Evolutionary conservation across 2,888 invertebrate genomes (phyloP).

Genomic region (Napeogenes inachia): DNA sequence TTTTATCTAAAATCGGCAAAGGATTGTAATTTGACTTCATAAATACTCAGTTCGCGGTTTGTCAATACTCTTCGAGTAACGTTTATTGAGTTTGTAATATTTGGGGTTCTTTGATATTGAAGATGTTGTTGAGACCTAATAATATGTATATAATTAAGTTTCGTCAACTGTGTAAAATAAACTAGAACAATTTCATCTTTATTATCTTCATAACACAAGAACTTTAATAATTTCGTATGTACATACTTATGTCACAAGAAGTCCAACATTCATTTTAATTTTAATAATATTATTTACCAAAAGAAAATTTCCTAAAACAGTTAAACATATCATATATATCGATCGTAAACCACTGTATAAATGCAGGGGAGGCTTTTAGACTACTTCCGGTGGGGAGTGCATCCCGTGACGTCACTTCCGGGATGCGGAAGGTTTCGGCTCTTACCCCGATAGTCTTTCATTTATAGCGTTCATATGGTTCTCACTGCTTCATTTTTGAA

Average conservation of each 20-base stretch:
- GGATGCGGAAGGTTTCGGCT: conserved; percentile 30
- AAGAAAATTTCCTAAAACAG: neutral
- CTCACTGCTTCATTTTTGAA: conserved; percentile 3
- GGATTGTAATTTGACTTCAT: conserved; percentile 39
- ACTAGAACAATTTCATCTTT: too few relatives aligned
- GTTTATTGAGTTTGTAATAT: too few relatives aligned
- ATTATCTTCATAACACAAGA: too few relatives aligned
- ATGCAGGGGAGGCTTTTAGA: conserved; percentile 66
- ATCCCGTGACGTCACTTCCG: conserved; percentile 59
- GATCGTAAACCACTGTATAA: conserved; percentile 47
- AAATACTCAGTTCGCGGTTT: too few relatives aligned
- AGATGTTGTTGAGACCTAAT: too few relatives aligned
- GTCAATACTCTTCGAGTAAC: too few relatives aligned
- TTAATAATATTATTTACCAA: neutral
- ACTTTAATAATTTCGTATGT: too few relatives aligned
- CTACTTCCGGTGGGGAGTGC: conserved; percentile 58
- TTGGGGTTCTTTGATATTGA: too few relatives aligned
- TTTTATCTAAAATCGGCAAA: conserved; percentile 44
- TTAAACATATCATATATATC: neutral
- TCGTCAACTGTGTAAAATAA: too few relatives aligned
- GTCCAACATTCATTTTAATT: too few relatives aligned
- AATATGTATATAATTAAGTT: too few relatives aligned
- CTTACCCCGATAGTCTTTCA: conserved; percentile 31
- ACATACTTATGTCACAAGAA: too few relatives aligned
- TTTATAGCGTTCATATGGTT: conserved; percentile 14